Evolutionary conservation across 2,888 invertebrate genomes (phyloP), one percentile per base, ranked within the genome.

Genomic region (Drosophila rubida): DNA sequence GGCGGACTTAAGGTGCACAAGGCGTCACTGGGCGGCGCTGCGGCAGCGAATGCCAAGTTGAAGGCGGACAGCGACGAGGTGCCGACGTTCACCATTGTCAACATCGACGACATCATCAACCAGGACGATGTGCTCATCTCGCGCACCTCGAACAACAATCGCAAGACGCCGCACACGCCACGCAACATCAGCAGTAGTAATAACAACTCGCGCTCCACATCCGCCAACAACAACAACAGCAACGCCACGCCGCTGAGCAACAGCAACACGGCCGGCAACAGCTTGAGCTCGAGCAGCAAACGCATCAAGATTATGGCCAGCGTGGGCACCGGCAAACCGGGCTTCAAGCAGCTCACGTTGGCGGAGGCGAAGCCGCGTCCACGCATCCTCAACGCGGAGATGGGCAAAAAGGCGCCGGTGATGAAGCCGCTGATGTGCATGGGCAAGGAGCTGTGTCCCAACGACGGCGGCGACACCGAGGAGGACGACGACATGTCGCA

Each of bases 61-160:
- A 60, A 45, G 11, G 11, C 16, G 0, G 60, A 54, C 2, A 42
- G 35, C 9, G 91, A 91, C 50, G 91, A 91, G 50, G 91, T 90
- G 89, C 91, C 91, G n/a, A 92, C 92, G 7, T 92, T 92, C 55
- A 92, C 92, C 22, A 92, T 92, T 51, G 92, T 92, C 6, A 92
- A 92, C 59, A 91, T 92, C 8, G 90, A 91, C 65, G 92, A 92
- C 61, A 92, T 92, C 54, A 91, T 92, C 2, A 91, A 91, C 55
- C 92, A 92, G 66, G 91, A 90, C 3, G 91, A 91, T 74, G 89
- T 90, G 35, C 83, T 90, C 2, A 89, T 90, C 41, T 75, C 83
- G 13, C 80, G 81, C 13, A 48, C 76, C 22, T 66, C 37, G 62
- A 60, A 58, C 27, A 65, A 13, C 16, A 78, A 25, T 4, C 63